A percentile compares a stretch with the other conserved stretches of the same genome.
Conservation (phyloP, 2,797 vertebrate genomes). For the Aeoliscus strigatus region DNA sequence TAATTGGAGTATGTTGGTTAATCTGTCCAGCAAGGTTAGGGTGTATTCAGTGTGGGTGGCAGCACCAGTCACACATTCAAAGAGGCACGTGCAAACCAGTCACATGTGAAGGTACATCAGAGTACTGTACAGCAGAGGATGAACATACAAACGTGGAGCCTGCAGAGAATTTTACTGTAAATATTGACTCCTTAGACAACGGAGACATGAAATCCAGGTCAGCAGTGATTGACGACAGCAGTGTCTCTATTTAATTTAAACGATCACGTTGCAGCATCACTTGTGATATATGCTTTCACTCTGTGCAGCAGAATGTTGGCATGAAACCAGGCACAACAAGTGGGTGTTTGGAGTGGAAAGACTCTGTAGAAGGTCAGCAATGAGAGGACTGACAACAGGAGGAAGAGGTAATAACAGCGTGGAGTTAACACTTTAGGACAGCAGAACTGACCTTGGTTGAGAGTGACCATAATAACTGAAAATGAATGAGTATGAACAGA, state of each 20-base stretch:
- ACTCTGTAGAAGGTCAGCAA: too few species aligned
- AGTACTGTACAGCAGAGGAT: constrained; percentile 13
- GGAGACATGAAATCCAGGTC: constrained; percentile 29
- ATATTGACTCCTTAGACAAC: constrained; percentile 31
- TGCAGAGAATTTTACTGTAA: constrained; percentile 23
- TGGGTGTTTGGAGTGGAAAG: too few species aligned
- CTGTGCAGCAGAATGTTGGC: constrained; percentile 36
- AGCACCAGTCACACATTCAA: constrained; percentile 5
- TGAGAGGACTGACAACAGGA: too few species aligned
- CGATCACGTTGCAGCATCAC: constrained; percentile 27
- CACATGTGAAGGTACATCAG: constrained; percentile 32
- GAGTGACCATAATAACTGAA: too few species aligned
- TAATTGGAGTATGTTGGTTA: constrained; percentile 2
- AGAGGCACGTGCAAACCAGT: constrained; percentile 30
- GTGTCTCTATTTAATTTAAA: constrained; percentile 38
- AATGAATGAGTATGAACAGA: too few species aligned
- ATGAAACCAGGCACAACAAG: constrained; percentile 24
- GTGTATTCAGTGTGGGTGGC: constrained; percentile 12
- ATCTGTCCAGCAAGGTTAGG: constrained; percentile 4
- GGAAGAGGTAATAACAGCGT: too few species aligned
- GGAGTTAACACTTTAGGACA: too few species aligned
- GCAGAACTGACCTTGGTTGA: too few species aligned
- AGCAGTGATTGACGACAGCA: constrained; percentile 26
- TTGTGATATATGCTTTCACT: constrained; percentile 30
- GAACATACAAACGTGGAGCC: background rate